These are phyloP conservation scores for Eupelmus urozonus DNA, from an alignment of 2,888 invertebrate species.

Conservation along the genomic window DNA sequence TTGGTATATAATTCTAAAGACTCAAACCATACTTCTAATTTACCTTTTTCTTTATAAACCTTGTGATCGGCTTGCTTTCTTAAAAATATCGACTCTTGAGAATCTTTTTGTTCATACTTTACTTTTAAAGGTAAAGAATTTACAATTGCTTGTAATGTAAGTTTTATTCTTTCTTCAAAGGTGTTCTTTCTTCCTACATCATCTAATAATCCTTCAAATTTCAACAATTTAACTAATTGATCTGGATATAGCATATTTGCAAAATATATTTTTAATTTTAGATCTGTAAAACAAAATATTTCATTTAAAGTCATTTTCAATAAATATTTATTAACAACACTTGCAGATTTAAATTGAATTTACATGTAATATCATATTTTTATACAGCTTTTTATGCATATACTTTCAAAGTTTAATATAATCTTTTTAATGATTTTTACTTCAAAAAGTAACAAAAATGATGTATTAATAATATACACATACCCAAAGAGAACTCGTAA, in stretches of 20 bases:
- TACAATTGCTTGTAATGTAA: conserved; percentile 72
- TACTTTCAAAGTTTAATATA: too few species aligned
- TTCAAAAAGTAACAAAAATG: too few species aligned
- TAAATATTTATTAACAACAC: too few species aligned
- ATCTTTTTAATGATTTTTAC: too few species aligned
- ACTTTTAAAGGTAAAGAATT: conserved; percentile 76
- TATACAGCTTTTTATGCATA: too few species aligned
- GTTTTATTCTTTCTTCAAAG: conserved; percentile 22
- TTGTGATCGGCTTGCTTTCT: conserved; percentile 81
- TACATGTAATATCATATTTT: too few species aligned
- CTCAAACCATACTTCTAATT: conserved; percentile 53
- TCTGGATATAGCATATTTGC: conserved; percentile 39
- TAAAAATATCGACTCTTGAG: conserved; percentile 78
- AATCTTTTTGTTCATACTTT: conserved; percentile 78
- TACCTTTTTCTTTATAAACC: conserved; percentile 74
- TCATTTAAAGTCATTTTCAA: too few species aligned
- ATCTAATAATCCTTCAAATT: conserved; percentile 38
- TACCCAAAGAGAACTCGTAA: too few species aligned
- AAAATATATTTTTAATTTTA: background rate
- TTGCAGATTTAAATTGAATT: too few species aligned
- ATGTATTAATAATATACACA: too few species aligned
- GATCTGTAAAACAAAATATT: background rate
- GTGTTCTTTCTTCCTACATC: conserved; percentile 30
- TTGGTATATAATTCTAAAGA: conserved; percentile 81
- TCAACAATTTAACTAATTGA: conserved; percentile 31